Evolutionary conservation across 2,888 invertebrate species (phyloP).

Genomic region (Diplolepis rosae): DNA sequence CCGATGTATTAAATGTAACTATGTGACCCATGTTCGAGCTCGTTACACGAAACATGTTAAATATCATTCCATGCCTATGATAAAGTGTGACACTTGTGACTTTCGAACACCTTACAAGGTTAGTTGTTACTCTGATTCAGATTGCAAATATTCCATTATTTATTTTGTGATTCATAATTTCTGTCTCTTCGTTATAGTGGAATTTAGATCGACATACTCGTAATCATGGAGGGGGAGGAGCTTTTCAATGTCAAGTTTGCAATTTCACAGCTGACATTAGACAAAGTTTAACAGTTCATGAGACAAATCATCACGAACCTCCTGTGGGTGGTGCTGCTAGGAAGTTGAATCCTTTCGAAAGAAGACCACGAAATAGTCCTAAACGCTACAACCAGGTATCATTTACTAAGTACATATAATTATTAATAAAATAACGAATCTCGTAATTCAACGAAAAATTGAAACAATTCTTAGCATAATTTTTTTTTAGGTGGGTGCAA

Average conservation of each 20-base stretch:
- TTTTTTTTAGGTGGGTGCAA: conserved; percentile 64
- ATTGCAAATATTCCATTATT: too few species aligned
- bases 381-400: conserved; percentile 69
- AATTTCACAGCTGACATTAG: conserved; percentile 94
- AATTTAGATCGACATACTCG: conserved; percentile 95
- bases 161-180: neutral
- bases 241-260: conserved; percentile 89
- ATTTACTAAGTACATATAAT: neutral
- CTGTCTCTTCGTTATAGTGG: conserved; percentile 75
- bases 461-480: conserved; percentile 1
- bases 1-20: conserved; percentile 92
- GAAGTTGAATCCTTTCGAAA: conserved; percentile 62
- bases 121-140: conserved; percentile 10
- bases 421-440: conserved; percentile 2
- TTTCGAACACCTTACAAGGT: conserved; percentile 86
- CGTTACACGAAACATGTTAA: conserved; percentile 94
- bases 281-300: conserved; percentile 92
- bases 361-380: conserved; percentile 64
- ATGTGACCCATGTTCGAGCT: conserved; percentile 92
- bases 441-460: too few species aligned
- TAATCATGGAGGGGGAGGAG: conserved; percentile 91
- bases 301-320: conserved; percentile 92
- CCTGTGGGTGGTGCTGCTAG: conserved; percentile 80
- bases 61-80: conserved; percentile 95
- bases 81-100: conserved; percentile 94